Conservation (phyloP, 1,140 invertebrate species). For the Leptinotarsa undecemlineata region DNA sequence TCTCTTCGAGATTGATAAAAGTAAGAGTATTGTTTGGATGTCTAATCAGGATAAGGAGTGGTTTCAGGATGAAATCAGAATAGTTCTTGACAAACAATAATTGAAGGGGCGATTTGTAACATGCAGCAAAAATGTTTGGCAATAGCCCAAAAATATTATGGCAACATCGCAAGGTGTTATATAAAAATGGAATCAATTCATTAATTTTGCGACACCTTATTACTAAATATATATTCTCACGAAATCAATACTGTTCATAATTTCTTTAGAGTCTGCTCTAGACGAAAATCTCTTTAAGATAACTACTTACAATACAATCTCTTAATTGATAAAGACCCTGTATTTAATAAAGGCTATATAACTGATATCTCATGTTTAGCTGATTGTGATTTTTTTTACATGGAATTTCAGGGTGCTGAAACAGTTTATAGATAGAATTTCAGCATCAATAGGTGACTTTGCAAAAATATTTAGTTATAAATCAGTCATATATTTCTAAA, state of each 20-base stretch:
- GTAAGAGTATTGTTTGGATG: background rate
- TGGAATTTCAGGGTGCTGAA: slow-evolving; percentile 40
- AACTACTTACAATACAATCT: slow-evolving; percentile 43
- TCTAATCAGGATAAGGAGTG: too few relatives aligned
- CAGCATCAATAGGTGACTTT: slow-evolving; percentile 38
- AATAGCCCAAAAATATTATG: background rate
- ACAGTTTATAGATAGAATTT: slow-evolving; percentile 27
- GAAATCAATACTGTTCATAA: slow-evolving; percentile 45
- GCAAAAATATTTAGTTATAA: slow-evolving; percentile 44
- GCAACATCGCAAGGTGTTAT: slow-evolving; percentile 11
- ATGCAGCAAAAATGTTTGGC: slow-evolving; percentile 16
- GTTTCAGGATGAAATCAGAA: background rate
- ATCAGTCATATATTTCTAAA: slow-evolving; percentile 43
- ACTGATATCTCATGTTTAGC: slow-evolving; percentile 46
- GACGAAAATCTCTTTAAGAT: slow-evolving; percentile 43
- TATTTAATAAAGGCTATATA: slow-evolving; percentile 50
- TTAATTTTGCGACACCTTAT: slow-evolving; percentile 13
- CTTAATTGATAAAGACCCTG: slow-evolving; percentile 49
- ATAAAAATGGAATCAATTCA: slow-evolving; percentile 12
- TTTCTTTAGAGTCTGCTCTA: slow-evolving; percentile 32
- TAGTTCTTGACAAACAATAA: background rate
- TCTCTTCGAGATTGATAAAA: background rate
- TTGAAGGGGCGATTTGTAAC: background rate
- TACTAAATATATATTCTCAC: slow-evolving; percentile 34
- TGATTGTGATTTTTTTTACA: slow-evolving; percentile 46